Evolutionary conservation across 2,888 invertebrate genomes (phyloP), one percentile per base, ranked within the genome.

Genomic region (Drosophila siamana): DNA sequence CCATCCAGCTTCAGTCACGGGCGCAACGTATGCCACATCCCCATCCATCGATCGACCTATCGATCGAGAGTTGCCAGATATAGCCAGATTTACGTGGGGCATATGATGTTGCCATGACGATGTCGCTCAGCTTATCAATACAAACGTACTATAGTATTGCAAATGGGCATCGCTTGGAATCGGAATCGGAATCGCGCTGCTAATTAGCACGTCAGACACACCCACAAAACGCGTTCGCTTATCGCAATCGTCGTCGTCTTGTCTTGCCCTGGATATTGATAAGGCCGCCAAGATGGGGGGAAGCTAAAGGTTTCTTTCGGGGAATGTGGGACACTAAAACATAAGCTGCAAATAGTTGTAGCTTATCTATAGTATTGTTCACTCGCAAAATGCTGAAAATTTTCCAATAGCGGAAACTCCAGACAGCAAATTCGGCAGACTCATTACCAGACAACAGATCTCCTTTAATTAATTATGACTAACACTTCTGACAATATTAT

Each of bases 211-310:
- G 57, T 13, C 61, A 54, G 78, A 75, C 74, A 75, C 74, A 75
- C 74, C 74, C 74, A 75, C 74, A 6, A 62, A 78, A 60, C 22
- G 55, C 22, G 33, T 44, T 13, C 1, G 48, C 74, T 75, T 75
- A 75, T 75, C 74, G 40, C 44, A 36, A 13, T 11, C 24, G 41
- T 6, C 52, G 73, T 8, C 61, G 73, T 47, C 36, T 63, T 74
- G 71, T 60, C 56, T 66, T 74, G 54, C 54, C 54, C 24, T 44
- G 46, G 41, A 67, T 68, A 54, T 24, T 64, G 74, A 75, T 75
- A 78, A 78, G 59, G 8, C 3, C 1, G 43, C n/a, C 22, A 30
- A 15, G 7, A 6, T 5, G 9, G 0, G 16, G 26, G 15, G 38
- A n/a, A 30, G 30, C 28, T 19, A 13, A 33, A 33, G 33, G 33